phyloP scores from a whole-genome alignment of 2,113 vertebrate species.

The Promerops cafer region DNA sequence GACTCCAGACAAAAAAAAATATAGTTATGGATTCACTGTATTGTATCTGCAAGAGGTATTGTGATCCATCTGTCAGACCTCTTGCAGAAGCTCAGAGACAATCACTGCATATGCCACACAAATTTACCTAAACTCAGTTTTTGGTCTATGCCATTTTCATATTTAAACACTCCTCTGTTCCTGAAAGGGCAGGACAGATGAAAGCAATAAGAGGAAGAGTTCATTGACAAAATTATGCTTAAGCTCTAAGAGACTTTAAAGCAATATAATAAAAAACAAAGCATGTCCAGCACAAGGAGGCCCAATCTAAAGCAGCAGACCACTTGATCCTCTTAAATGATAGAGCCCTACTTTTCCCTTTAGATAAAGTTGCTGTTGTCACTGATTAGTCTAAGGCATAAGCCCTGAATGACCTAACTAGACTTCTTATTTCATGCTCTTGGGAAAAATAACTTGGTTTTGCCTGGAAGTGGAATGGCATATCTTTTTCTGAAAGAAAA shows the following conservation, averaged over 20 bases:
- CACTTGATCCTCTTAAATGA: accelerated
- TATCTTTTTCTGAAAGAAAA: neutral
- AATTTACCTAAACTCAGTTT: neutral
- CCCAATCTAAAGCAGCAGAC: neutral
- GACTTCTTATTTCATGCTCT: neutral
- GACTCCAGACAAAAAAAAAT: neutral
- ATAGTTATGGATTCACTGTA: neutral
- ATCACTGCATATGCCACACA: neutral
- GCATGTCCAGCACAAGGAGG: neutral
- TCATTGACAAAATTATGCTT: neutral
- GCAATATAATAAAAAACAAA: neutral
- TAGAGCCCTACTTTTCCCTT: neutral
- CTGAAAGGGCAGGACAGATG: neutral
- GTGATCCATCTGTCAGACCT: neutral
- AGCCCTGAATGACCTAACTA: neutral
- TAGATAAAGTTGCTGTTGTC: neutral
- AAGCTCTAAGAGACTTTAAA: neutral
- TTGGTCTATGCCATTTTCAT: neutral
- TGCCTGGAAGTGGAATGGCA: neutral
- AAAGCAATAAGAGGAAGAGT: neutral
- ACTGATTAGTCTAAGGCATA: neutral
- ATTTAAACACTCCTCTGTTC: neutral
- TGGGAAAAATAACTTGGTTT: neutral
- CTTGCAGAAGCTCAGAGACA: neutral
- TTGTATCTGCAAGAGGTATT: neutral